A percentile compares a stretch with the other conserved stretches of the same genome.
Conservation (phyloP, 2,797 vertebrate genomes). For the Hephaestus fuliginosus region DNA sequence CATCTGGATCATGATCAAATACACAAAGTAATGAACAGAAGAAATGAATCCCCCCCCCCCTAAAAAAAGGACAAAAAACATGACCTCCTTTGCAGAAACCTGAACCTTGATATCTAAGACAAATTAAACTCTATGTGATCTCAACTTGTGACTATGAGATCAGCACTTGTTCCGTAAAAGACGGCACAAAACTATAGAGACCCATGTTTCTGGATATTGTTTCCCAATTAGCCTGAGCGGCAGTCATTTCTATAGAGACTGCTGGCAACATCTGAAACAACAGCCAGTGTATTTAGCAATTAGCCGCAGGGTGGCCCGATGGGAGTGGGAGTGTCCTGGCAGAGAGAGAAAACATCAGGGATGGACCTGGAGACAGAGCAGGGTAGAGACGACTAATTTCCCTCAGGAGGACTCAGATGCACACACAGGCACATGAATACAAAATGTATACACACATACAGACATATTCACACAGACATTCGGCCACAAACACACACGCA, state of each 20-base stretch:
- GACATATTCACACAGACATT: constrained; percentile 55
- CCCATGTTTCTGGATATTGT: constrained; percentile 52
- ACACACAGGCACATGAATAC: constrained; percentile 17
- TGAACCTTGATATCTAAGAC: neutral
- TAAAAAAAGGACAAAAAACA: neutral
- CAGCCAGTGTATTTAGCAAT: constrained; percentile 80
- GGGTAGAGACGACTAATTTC: constrained; percentile 83
- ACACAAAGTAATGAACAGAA: too few species aligned
- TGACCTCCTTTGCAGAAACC: neutral
- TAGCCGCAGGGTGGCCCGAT: constrained; percentile 69
- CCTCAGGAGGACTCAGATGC: constrained; percentile 77
- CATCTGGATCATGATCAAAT: too few species aligned
- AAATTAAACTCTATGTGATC: constrained; percentile 7
- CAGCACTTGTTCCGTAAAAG: constrained; percentile 31
- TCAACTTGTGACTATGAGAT: constrained; percentile 17
- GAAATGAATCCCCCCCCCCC: too few species aligned
- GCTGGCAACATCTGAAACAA: constrained; percentile 75
- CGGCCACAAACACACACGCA: constrained; percentile 31
- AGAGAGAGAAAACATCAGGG: constrained; percentile 75
- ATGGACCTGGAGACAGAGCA: constrained; percentile 64
- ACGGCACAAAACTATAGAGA: constrained; percentile 33
- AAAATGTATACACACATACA: constrained; percentile 35
- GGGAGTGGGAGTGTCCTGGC: constrained; percentile 78
- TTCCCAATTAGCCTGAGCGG: constrained; percentile 65
- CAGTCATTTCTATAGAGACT: constrained; percentile 67